These are phyloP conservation scores for Gastrophysa polygoni DNA, from an alignment of 2,888 invertebrate genomes.

Conservation along the genomic window DNA sequence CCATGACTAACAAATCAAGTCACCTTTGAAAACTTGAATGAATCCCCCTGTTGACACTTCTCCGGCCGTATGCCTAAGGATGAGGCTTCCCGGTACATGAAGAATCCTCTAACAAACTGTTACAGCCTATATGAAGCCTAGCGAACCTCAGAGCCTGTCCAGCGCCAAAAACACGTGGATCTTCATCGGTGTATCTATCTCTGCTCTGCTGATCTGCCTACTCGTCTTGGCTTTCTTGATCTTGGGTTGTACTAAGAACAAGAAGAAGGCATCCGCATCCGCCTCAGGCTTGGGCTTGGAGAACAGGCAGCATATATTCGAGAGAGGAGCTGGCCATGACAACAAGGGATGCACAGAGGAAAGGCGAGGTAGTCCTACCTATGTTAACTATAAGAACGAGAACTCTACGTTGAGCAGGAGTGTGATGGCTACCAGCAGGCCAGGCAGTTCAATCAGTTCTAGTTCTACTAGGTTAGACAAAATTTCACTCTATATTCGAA, in stretches of 20 bases:
- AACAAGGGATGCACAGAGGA: conserved; percentile 54
- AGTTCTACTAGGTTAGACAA: conserved; percentile 45
- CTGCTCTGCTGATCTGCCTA: conserved; percentile 65
- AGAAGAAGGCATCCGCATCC: conserved; percentile 47
- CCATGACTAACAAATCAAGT: too few relatives aligned
- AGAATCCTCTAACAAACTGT: conserved; percentile 23
- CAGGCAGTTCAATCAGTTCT: conserved; percentile 48
- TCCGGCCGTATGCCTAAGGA: too few relatives aligned
- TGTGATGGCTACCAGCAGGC: conserved; percentile 35
- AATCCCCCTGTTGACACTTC: too few relatives aligned
- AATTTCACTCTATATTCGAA: not conserved
- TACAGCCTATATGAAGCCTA: conserved; percentile 72
- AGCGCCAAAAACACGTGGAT: conserved; percentile 66
- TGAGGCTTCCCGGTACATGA: too few relatives aligned
- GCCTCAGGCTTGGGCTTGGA: conserved; percentile 41
- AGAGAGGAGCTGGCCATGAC: conserved; percentile 49
- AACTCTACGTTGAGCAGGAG: conserved; percentile 34
- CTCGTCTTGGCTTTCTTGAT: conserved; percentile 63
- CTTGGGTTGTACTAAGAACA: conserved; percentile 60
- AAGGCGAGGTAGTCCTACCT: conserved; percentile 52
- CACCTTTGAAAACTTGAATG: too few relatives aligned
- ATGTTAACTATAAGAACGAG: conserved; percentile 51
- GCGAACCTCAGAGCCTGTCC: conserved; percentile 66
- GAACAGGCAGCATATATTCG: conserved; percentile 52
- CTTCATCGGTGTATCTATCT: conserved; percentile 67